Conservation (phyloP, 2,113 vertebrate genomes). For the Dipodomys merriami region DNA sequence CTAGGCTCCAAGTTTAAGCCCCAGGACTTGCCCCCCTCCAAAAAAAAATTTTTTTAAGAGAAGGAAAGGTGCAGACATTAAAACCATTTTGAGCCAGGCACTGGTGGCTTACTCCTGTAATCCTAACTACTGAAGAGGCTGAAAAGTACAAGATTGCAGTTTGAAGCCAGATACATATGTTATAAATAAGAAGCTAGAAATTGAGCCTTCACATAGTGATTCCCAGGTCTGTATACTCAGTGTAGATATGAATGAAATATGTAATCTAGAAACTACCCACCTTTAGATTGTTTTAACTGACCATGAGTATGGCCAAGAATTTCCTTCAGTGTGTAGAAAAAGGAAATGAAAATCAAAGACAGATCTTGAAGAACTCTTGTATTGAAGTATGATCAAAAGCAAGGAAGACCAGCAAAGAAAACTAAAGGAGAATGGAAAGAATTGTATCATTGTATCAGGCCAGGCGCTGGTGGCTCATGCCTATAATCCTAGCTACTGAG, state of each 20-base stretch:
- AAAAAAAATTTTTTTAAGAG: too few species aligned
- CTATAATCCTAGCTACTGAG: too few species aligned
- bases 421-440: neutral
- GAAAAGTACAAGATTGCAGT: neutral
- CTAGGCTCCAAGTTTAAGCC: too few species aligned
- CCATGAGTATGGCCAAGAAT: neutral
- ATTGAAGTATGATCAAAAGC: slow-evolving; percentile 5
- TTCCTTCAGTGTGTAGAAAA: neutral
- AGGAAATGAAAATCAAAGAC: neutral
- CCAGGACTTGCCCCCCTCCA: too few species aligned
- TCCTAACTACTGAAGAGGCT: too few species aligned
- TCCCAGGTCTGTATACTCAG: neutral
- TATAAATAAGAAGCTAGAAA: neutral
- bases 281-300: neutral
- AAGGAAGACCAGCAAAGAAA: slow-evolving; percentile 50
- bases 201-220: neutral
- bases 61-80: neutral
- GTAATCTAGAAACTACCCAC: neutral
- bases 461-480: too few species aligned
- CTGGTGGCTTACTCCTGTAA: too few species aligned
- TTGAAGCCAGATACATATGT: neutral
- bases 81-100: neutral
- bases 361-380: neutral
- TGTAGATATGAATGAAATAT: neutral
- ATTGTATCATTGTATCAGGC: too few species aligned